phyloP scores from a whole-genome alignment of 2,797 vertebrate species.

The Cichlasoma orientale region DNA sequence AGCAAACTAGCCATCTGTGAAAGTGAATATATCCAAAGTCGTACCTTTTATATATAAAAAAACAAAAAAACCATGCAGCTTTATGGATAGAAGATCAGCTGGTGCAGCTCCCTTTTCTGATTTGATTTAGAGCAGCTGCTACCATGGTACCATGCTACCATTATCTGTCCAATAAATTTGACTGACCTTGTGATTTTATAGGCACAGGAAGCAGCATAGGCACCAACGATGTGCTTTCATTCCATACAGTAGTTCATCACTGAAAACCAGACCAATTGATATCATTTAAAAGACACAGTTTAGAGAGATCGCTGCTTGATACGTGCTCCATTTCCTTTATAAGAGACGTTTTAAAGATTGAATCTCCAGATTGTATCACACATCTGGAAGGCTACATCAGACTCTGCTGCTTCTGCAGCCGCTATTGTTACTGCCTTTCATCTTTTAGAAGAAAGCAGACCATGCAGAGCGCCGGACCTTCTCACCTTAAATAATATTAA shows the following conservation, averaged over 20 bases:
- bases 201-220: constrained; percentile 34
- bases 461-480: background rate
- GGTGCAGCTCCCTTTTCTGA: constrained; percentile 12
- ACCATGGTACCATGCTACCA: background rate
- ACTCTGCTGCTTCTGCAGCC: background rate
- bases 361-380: constrained; percentile 30
- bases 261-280: constrained; percentile 47
- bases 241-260: constrained; percentile 11
- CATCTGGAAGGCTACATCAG: constrained; percentile 15
- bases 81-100: background rate
- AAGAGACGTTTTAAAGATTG: constrained; percentile 18
- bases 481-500: background rate
- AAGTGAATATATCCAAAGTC: background rate
- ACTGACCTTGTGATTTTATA: constrained; percentile 39
- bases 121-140: constrained; percentile 35
- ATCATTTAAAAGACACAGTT: constrained; percentile 39
- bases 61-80: background rate
- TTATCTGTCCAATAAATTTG: constrained; percentile 26
- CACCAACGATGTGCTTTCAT: background rate
- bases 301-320: constrained; percentile 25
- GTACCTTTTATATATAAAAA: background rate
- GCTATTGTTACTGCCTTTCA: background rate
- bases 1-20: constrained; percentile 2
- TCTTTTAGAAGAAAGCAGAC: constrained; percentile 1
- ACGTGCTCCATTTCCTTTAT: constrained; percentile 29